Base-by-base conservation (phyloP, 2,888 invertebrate genomes). In the Sepiola atlantica region DNA sequence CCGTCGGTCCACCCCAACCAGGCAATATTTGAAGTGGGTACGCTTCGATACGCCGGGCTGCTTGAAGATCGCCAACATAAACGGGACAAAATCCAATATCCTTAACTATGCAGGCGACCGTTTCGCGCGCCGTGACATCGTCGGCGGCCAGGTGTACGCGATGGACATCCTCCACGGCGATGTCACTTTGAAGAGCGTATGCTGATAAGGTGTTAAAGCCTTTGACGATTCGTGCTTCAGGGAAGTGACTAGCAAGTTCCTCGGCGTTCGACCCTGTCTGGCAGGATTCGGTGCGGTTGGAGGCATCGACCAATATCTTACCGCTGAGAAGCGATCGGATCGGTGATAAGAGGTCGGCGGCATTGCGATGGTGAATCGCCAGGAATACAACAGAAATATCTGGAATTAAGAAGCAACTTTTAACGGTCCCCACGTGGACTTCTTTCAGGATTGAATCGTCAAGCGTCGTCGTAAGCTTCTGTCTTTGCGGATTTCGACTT, bases 171-270 rank as follows among this genome's bases (percentile, higher is more conserved):
- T 95, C 95, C 0, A 95, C 95, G 16, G 95, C 95, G 91, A 95
- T 95, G 54, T 96, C 95, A 94, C 96, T 96, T 93, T 96, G 96
- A 96, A 97, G 95, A 12, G 96, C 95, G 94, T 96, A 96, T 18
- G 96, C 96, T 1, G 97, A 96, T 21, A 96, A 95, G 14, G 96
- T 96, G 95, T 97, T 97, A 94, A 97, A 96, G 0, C 96, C 96
- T 94, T 97, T 97, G 16, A 96, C 96, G 91, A 96, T 95, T 8
- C 94, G 94, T 14, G 96, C 95, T 2, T 95, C 91, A 12, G 96
- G 96, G 18, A 93, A 93, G 55, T 24, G 32, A 35, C 24, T 35
- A 6, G 55, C 55, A n/a, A 93, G 21, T 35, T 93, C 55, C 94
- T 96, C 96, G 0, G 96, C 96, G 94, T 96, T 96, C 1, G 96